Conservation (phyloP, 2,888 invertebrate species). For the Plebejus argus region DNA sequence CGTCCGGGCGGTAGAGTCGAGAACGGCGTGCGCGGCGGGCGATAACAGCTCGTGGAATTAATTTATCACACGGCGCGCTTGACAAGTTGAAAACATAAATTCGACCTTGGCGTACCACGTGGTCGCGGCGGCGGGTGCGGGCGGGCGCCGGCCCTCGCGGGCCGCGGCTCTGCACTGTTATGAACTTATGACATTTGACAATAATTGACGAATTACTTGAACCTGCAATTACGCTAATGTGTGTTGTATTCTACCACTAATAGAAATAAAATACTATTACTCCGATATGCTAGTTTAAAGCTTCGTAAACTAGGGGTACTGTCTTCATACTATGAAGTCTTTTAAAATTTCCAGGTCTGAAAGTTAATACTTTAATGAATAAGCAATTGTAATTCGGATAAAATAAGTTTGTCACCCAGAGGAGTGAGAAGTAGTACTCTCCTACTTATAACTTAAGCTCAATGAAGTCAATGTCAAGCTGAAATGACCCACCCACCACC, state of each 20-base stretch:
- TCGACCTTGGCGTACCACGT: conserved; percentile 81
- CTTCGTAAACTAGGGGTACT: not conserved
- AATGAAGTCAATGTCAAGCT: no score
- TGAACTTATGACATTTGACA: no score
- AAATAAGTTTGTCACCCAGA: no score
- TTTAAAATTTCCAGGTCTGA: not conserved
- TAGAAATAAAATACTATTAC: not conserved
- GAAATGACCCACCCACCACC: no score
- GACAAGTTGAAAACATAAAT: conserved; percentile 82
- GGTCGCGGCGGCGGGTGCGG: conserved; percentile 58
- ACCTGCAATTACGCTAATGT: conserved; percentile 51
- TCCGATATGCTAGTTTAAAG: not conserved
- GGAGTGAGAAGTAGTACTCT: no score
- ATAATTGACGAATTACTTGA: conserved; percentile 39
- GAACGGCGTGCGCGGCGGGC: conserved; percentile 46
- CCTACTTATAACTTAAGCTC: no score
- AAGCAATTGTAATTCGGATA: no score
- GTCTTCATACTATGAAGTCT: not conserved
- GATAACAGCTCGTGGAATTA: conserved; percentile 80
- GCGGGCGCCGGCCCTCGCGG: not conserved
- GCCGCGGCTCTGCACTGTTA: conserved; percentile 6
- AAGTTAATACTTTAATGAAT: not conserved
- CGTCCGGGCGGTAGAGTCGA: conserved; percentile 42
- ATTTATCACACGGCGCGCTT: conserved; percentile 81
- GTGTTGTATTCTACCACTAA: conserved; percentile 39